A percentile compares a stretch with the other conserved stretches of the same genome.
Conservation (phyloP, 2,113 vertebrate genomes). For the Azemiops feae region DNA sequence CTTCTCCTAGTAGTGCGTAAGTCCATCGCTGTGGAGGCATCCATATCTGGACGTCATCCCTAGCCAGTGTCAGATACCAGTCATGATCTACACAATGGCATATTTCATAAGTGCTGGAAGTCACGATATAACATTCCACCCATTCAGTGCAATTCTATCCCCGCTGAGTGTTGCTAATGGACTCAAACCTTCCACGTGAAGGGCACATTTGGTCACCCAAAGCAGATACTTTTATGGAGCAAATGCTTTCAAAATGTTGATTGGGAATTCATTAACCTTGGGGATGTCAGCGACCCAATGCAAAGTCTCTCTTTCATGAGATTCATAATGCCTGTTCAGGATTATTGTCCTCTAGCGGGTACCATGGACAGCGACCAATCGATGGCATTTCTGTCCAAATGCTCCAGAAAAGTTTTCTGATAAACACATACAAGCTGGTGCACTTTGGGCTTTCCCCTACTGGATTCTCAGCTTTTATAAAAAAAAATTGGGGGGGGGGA, state of each 20-base stretch:
- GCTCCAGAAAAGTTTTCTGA: not conserved
- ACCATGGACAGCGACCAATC: not conserved
- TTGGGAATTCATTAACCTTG: conserved; percentile 19
- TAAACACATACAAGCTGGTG: not conserved
- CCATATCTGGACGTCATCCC: conserved; percentile 61
- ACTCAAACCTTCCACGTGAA: conserved; percentile 43
- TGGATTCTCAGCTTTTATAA: not conserved
- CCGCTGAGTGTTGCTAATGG: conserved; percentile 35
- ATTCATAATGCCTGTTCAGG: conserved; percentile 2
- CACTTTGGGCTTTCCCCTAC: not conserved
- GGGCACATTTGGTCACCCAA: conserved; percentile 26
- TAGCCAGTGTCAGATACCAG: conserved; percentile 52
- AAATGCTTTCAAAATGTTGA: not conserved
- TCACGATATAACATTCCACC: conserved; percentile 60
- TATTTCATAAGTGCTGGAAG: conserved; percentile 50
- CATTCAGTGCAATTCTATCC: conserved; percentile 43
- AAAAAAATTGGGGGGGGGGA: no score
- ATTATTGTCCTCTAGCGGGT: accelerated
- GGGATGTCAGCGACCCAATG: not conserved
- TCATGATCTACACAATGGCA: conserved; percentile 54
- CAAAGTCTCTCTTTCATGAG: not conserved
- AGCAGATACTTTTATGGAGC: accelerated
- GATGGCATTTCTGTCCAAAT: not conserved
- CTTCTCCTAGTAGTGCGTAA: not conserved
- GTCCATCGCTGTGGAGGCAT: conserved; percentile 46